Conservation (phyloP, 2,113 vertebrate species). For the Glaucomys volans region DNA sequence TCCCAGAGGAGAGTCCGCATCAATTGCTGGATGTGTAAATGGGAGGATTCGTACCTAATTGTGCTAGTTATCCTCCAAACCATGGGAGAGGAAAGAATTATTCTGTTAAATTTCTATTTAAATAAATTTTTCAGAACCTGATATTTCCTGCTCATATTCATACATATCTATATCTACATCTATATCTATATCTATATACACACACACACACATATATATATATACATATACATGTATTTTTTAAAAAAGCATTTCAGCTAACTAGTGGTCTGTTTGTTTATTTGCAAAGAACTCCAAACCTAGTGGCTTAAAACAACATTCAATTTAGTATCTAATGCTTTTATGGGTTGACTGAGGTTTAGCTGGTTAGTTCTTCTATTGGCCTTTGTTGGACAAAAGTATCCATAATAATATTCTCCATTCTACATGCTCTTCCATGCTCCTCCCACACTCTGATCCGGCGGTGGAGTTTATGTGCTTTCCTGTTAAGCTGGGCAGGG, state of each 20-base stretch:
- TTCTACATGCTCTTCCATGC: neutral
- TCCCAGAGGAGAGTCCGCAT: neutral
- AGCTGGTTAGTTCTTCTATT: neutral
- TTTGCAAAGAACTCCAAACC: neutral
- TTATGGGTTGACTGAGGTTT: neutral
- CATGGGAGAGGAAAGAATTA: neutral
- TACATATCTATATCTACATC: too few relatives aligned
- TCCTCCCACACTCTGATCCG: neutral
- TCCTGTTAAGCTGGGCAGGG: neutral
- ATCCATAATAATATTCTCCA: neutral
- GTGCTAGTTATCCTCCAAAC: neutral
- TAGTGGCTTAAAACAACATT: neutral
- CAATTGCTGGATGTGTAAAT: neutral
- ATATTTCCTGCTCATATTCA: neutral
- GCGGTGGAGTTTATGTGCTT: neutral
- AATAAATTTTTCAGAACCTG: neutral
- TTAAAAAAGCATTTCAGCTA: neutral
- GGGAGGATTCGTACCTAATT: neutral
- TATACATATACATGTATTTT: neutral
- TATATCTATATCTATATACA: too few relatives aligned
- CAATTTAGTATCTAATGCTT: neutral
- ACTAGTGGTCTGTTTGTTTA: neutral
- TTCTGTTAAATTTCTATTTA: slow-evolving; percentile 23
- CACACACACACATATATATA: too few relatives aligned
- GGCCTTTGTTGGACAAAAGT: slow-evolving; percentile 6